Base-by-base conservation (phyloP, 2,113 vertebrate species). In the Epinephelus lanceolatus region DNA sequence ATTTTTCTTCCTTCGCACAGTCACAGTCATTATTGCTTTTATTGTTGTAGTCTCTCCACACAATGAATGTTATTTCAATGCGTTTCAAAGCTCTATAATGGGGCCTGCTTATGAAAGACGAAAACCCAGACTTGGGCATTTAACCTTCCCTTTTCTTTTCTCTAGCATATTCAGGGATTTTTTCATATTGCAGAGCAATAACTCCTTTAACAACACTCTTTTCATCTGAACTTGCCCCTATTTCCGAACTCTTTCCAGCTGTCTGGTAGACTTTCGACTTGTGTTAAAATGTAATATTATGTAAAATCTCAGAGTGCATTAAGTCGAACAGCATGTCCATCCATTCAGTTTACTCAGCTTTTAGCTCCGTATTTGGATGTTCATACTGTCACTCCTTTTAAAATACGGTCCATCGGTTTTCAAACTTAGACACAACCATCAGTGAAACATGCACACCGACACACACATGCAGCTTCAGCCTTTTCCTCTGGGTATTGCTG, bases 401-500 rank as follows among this genome's bases (percentile, higher is more conserved):
- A 86, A 78, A 86, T 51, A 23, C 47, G 80, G 42, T 71, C 76
- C 88, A 88, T 91, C 84, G 60, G 63, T 74, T 84, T 80, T 81
- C 42, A 85, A 79, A 86, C 75, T 70, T 67, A 61, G 69, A 88
- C 63, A 75, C 57, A 76, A 57, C 45, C 61, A 69, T 74, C 72
- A 77, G 66, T 53, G 68, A 80, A 78, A 73, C 56, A 80, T 30
- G 33, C 72, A 62, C 67, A 74, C 19, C 14, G 11, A 84, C 59
- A 67, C 69, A 77, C 68, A 74, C 52, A 59, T 79, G 80, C 89
- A 84, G 53, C 56, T 70, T 86, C 78, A 84, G 86, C 80, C 69
- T 82, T 86, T 90, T 79, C 87, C 78, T 73, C 68, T 57, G 40
- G 57, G 75, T 80, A 86, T 53, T 87, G 79, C 83, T 86, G 85